Evolutionary conservation across 23 tunicate species (phyloP).

Genomic region (Halocynthia roretzi): DNA sequence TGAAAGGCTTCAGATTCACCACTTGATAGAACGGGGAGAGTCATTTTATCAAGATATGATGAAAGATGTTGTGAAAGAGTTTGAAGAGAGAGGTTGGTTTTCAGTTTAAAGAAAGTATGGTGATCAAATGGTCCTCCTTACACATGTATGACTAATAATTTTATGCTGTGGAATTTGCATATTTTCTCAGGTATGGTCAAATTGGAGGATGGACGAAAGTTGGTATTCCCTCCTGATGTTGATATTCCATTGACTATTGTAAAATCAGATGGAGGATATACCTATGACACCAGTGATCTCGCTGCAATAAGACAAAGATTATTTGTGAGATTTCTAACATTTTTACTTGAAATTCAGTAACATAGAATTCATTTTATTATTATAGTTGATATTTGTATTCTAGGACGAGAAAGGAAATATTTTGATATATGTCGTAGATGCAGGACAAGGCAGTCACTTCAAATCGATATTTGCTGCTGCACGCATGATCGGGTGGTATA

Average conservation of each 20-base stretch:
- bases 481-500: conserved; percentile 65
- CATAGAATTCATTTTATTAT: too few relatives aligned
- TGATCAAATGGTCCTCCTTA: too few relatives aligned
- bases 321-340: conserved; percentile 22
- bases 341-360: neutral
- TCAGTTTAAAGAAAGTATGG: neutral
- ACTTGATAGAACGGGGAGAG: conserved; percentile 81
- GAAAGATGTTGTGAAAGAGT: conserved; percentile 45
- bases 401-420: conserved; percentile 89
- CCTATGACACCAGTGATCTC: conserved; percentile 95
- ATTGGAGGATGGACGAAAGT: conserved; percentile 75
- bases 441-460: conserved; percentile 80
- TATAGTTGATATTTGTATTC: neutral
- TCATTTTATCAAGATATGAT: conserved; percentile 82
- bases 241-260: conserved; percentile 68
- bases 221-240: conserved; percentile 66
- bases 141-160: neutral
- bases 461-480: conserved; percentile 54
- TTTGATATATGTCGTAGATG: conserved; percentile 77
- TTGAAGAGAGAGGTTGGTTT: conserved; percentile 41
- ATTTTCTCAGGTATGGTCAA: conserved; percentile 35
- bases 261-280: conserved; percentile 93
- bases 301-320: conserved; percentile 82
- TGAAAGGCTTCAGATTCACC: conserved; percentile 49
- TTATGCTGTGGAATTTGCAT: neutral